These are phyloP conservation scores for Drosophila barbarae DNA, from an alignment of 2,888 invertebrate genomes.

Conservation along the genomic window DNA sequence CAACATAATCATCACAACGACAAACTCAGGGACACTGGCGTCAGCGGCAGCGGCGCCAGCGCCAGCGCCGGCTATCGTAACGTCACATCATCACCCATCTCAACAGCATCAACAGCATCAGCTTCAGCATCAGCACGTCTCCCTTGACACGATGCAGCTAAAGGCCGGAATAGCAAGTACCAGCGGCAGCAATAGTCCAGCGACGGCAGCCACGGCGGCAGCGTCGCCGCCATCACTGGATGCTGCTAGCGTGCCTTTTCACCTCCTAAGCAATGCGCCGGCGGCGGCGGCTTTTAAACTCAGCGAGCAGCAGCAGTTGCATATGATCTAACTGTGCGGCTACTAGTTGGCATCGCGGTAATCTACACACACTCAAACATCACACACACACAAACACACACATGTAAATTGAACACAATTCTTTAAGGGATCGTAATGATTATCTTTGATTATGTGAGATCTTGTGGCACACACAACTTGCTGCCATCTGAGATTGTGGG, in stretches of 20 bases:
- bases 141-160: slow-evolving; percentile 31
- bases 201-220: slow-evolving; percentile 39
- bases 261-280: slow-evolving; percentile 67
- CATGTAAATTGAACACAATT: slow-evolving; percentile 12
- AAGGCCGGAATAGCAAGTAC: slow-evolving; percentile 26
- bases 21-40: slow-evolving; percentile 38
- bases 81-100: slow-evolving; percentile 6
- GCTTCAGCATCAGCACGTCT: slow-evolving; percentile 13
- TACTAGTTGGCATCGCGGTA: slow-evolving; percentile 9
- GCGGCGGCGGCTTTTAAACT: slow-evolving; percentile 59
- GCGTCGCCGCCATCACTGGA: slow-evolving; percentile 45
- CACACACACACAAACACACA: not conserved
- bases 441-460: not conserved
- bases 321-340: slow-evolving; percentile 62
- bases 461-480: not conserved
- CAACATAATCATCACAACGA: slow-evolving; percentile 56
- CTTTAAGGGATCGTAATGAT: not conserved
- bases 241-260: slow-evolving; percentile 62
- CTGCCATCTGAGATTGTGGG: not conserved
- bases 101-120: slow-evolving; percentile 14
- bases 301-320: slow-evolving; percentile 65
- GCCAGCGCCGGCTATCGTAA: slow-evolving; percentile 13
- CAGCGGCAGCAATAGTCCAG: slow-evolving; percentile 34
- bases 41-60: not conserved
- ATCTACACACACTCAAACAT: not conserved